Conservation (phyloP, 2,113 vertebrate genomes). For the Muntiacus muntjak region DNA sequence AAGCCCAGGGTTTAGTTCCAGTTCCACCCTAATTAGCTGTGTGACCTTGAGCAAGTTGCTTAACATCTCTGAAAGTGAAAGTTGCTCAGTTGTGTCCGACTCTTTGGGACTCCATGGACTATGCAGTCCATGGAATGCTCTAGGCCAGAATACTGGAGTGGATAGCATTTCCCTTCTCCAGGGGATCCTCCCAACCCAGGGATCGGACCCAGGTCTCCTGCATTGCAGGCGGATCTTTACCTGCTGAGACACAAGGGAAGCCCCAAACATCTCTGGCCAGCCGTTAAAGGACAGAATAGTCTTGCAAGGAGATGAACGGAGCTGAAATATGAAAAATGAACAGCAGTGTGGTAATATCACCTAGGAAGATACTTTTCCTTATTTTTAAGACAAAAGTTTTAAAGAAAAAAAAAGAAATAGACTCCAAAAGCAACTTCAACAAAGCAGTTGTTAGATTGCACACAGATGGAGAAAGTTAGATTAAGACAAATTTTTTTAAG, state of each 20-base stretch:
- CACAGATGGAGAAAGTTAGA: slow-evolving; percentile 9
- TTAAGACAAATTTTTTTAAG: background rate
- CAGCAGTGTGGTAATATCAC: background rate
- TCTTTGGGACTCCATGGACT: background rate
- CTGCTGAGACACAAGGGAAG: background rate
- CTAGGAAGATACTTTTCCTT: background rate
- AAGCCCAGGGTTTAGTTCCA: slow-evolving; percentile 7
- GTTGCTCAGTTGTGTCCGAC: background rate
- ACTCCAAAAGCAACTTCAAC: slow-evolving; percentile 12
- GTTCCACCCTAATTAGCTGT: slow-evolving; percentile 35
- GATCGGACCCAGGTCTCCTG: background rate
- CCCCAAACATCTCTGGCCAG: slow-evolving; percentile 28
- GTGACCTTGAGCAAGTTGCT: slow-evolving; percentile 39
- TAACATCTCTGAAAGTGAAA: slow-evolving; percentile 36
- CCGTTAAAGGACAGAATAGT: slow-evolving; percentile 9
- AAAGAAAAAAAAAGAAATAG: background rate
- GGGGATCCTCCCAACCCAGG: background rate
- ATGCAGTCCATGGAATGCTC: background rate
- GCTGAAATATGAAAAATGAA: background rate
- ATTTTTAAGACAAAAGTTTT: slow-evolving; percentile 9
- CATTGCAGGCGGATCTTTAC: background rate
- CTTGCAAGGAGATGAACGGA: background rate
- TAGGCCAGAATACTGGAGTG: background rate
- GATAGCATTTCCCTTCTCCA: background rate
- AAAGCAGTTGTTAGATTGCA: slow-evolving; percentile 8